Percentiles rank a stretch among this genome's conserved stretches.
These are phyloP conservation scores for Oenanthe melanoleuca DNA, from an alignment of 2,113 vertebrate genomes.

Conservation along the genomic window DNA sequence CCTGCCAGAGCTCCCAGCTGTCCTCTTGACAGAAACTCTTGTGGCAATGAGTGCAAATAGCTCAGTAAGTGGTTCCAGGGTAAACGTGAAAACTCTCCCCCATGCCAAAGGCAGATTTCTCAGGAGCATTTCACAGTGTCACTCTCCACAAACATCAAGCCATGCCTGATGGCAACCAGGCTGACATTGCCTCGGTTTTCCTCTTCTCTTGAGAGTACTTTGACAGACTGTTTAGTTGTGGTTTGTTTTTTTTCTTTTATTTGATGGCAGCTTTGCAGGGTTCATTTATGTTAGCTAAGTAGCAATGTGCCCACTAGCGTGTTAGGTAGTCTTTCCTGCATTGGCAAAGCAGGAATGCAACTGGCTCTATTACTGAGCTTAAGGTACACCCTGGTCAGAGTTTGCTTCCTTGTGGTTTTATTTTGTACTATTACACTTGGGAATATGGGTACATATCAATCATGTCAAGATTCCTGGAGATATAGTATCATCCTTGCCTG, in stretches of 20 bases:
- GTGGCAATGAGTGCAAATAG: constrained; percentile 66
- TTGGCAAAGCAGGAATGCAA: not conserved
- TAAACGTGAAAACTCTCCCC: constrained; percentile 55
- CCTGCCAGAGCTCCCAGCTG: constrained; percentile 40
- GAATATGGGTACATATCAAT: not conserved
- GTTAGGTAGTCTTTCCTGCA: not conserved
- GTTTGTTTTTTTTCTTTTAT: not conserved
- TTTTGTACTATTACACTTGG: not conserved
- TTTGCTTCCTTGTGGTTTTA: not conserved
- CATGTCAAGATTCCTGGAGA: not conserved
- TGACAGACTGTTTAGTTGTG: constrained; percentile 22
- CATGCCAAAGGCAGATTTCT: constrained; percentile 63
- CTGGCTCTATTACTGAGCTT: not conserved
- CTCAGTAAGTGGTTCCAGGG: constrained; percentile 59
- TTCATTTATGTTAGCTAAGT: not conserved
- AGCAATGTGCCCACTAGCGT: not conserved
- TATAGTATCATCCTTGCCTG: not conserved
- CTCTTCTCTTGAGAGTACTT: constrained; percentile 29
- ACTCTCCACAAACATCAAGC: constrained; percentile 59
- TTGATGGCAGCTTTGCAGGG: constrained; percentile 13
- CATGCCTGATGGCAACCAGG: constrained; percentile 39
- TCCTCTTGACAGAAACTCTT: constrained; percentile 64
- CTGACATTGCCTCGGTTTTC: not conserved
- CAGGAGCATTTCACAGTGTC: constrained; percentile 62
- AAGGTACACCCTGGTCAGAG: not conserved